These are phyloP conservation scores for Erebia ligea DNA, from an alignment of 2,888 invertebrate species.

Conservation along the genomic window DNA sequence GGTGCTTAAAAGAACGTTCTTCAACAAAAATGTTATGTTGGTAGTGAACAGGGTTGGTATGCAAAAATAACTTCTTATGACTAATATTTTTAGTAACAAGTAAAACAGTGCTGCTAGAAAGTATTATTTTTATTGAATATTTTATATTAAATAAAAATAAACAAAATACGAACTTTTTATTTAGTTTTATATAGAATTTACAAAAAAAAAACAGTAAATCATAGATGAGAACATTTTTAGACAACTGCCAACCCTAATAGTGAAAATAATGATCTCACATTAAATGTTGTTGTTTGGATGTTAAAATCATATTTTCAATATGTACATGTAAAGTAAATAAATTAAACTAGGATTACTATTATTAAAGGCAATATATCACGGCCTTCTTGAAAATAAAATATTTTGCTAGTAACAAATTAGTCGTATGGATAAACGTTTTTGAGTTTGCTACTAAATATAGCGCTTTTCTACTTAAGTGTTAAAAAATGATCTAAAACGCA, in stretches of 20 bases:
- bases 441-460: slow-evolving; percentile 59
- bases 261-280: slow-evolving; percentile 72
- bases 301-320: slow-evolving; percentile 40
- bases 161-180: too few relatives aligned
- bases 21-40: slow-evolving; percentile 47
- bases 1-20: slow-evolving; percentile 36
- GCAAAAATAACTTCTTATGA: neutral
- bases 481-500: slow-evolving; percentile 57
- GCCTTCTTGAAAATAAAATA: slow-evolving; percentile 55
- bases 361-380: slow-evolving; percentile 62
- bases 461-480: slow-evolving; percentile 67
- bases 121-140: too few relatives aligned
- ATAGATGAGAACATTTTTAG: too few relatives aligned
- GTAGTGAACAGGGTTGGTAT: slow-evolving; percentile 49
- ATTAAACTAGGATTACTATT: slow-evolving; percentile 48
- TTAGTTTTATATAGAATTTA: neutral
- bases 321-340: slow-evolving; percentile 50
- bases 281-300: slow-evolving; percentile 58
- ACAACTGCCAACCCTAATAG: slow-evolving; percentile 10
- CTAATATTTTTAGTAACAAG: neutral
- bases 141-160: too few relatives aligned
- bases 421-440: slow-evolving; percentile 62
- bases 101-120: neutral
- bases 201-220: neutral
- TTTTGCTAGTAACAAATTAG: slow-evolving; percentile 56